Evolutionary conservation across 2,797 vertebrate genomes (phyloP), one percentile per base, ranked within the genome.

Genomic region (Atherinosoma microstoma): DNA sequence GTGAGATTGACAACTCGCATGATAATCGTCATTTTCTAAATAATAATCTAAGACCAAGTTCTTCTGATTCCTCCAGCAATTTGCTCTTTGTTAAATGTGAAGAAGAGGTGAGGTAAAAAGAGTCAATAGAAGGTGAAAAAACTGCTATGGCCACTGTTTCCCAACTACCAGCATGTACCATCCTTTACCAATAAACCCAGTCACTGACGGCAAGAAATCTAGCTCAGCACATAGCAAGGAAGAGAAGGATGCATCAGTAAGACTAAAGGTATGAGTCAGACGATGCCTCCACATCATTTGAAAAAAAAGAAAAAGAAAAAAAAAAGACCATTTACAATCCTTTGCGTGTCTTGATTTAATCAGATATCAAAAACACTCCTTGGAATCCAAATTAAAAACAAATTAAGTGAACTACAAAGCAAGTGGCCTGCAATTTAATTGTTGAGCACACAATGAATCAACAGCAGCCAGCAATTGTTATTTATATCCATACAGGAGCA

Each of bases 171-270:
- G 40, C 75, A 72, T 84, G 9, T 74, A 91, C 87, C 67, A 49
- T 81, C 78, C 87, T 88, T 92, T 92, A 92, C 93, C 93, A 91
- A 87, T 88, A 83, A 82, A 78, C 76, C 71, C 90, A 92, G 89
- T 89, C 84, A 79, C 76, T 38, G 72, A 73, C 75, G 58, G 78
- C 67, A 72, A 90, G 84, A 90, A 92, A 92, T 80, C 86, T 80
- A 87, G 84, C 76, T 78, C 88, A 81, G 80, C 78, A 86, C 89
- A 93, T 85, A 84, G 87, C 56, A 51, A 38, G 47, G 60, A 80
- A 67, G 66, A 82, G 80, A 64, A 78, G 76, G 76, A 76, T 54
- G 83, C 67, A 73, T 82, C 72, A 54, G 67, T 69, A 22, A 15
- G 6, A 66, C 53, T 3, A 3, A 47, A 67, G 65, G 36, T 30